Percentiles rank a stretch among this genome's conserved stretches.
Conservation (phyloP, 1,140 invertebrate genomes). For the Drosophila neocordata region DNA sequence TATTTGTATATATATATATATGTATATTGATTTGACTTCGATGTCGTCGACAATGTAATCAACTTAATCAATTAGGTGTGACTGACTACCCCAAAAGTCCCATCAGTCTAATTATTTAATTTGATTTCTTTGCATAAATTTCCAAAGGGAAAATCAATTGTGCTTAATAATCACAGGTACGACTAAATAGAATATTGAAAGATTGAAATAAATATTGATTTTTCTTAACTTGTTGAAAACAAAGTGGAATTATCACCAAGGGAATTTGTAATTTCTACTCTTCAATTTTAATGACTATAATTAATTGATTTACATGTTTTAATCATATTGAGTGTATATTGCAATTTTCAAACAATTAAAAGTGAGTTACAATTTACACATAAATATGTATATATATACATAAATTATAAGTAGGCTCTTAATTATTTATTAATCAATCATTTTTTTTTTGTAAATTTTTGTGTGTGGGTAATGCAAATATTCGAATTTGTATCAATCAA, state of each 20-base stretch:
- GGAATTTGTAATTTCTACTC: conserved; percentile 54
- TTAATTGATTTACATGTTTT: conserved; percentile 57
- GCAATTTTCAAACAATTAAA: background rate
- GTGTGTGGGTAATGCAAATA: conserved; percentile 26
- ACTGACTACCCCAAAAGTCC: conserved; percentile 25
- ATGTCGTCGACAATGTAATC: conserved; percentile 55
- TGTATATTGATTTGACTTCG: conserved; percentile 20
- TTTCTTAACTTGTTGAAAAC: conserved; percentile 11
- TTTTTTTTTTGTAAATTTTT: background rate
- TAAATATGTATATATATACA: background rate
- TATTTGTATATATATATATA: background rate
- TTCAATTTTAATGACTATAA: conserved; percentile 48
- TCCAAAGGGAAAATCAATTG: conserved; percentile 64
- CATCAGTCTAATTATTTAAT: conserved; percentile 66
- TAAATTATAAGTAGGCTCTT: background rate
- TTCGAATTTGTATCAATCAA: conserved; percentile 24
- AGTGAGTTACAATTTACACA: background rate
- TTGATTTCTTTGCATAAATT: conserved; percentile 64
- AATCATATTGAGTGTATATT: conserved; percentile 26
- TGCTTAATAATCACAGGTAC: conserved; percentile 63
- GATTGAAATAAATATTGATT: conserved; percentile 73
- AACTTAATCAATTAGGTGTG: conserved; percentile 69
- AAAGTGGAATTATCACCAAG: background rate
- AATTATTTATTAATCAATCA: conserved; percentile 14
- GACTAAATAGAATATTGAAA: conserved; percentile 41